Evolutionary conservation across 2,888 invertebrate genomes (phyloP).

Genomic region (Drosophila austrosaltans): DNA sequence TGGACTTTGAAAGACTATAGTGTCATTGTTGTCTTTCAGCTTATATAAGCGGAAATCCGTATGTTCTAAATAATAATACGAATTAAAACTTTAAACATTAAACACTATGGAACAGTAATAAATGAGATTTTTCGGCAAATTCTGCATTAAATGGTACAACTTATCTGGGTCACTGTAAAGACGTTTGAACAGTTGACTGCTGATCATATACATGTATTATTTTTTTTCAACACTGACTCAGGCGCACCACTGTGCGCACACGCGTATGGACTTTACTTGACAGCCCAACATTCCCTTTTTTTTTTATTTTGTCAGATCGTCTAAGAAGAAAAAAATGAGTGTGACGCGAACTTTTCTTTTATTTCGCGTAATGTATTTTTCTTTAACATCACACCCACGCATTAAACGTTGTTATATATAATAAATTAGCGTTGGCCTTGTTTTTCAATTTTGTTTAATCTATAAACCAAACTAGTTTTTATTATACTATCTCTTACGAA

Average conservation of each 20-base stretch:
- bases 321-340: neutral
- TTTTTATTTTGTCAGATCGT: neutral
- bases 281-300: neutral
- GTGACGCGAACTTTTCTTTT: neutral
- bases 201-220: neutral
- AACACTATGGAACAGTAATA: neutral
- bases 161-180: too few species aligned
- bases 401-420: neutral
- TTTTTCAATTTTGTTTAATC: neutral
- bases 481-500: neutral
- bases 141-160: too few species aligned
- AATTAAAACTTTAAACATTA: neutral
- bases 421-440: neutral
- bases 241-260: neutral
- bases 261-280: slow-evolving; percentile 1
- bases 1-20: slow-evolving; percentile 54
- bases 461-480: neutral
- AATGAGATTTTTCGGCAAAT: too few species aligned
- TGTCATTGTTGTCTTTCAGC: neutral
- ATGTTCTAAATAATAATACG: too few species aligned
- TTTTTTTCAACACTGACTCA: neutral
- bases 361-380: slow-evolving; percentile 44
- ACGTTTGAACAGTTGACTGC: neutral
- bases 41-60: neutral
- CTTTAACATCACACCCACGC: slow-evolving; percentile 25